A percentile compares a stretch with the other conserved stretches of the same genome.
Evolutionary conservation across 2,113 vertebrate genomes (phyloP).

Genomic region (Muntiacus reevesi): DNA sequence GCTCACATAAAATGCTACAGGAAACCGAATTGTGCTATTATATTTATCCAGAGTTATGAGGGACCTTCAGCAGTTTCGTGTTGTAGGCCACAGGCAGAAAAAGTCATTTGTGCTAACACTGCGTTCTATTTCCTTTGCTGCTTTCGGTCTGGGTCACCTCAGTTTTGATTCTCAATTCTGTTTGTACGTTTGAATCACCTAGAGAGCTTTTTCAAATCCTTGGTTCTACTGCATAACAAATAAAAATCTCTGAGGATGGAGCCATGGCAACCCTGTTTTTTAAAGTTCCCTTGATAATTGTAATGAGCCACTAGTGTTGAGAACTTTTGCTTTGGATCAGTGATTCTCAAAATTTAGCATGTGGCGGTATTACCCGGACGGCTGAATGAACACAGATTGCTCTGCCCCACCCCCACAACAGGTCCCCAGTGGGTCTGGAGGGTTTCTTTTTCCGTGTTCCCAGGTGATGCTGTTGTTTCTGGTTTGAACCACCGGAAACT

Average conservation of each 20-base stretch:
- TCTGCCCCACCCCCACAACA: not conserved
- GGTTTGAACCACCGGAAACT: not conserved
- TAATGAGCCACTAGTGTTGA: slow-evolving; percentile 48
- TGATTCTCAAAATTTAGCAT: slow-evolving; percentile 29
- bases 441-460: not conserved
- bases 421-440: not conserved
- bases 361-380: not conserved
- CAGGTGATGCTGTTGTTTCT: not conserved
- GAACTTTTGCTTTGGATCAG: slow-evolving; percentile 14
- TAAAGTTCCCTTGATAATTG: slow-evolving; percentile 43
- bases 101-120: not conserved
- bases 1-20: not conserved
- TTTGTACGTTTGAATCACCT: slow-evolving; percentile 46
- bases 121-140: slow-evolving; percentile 6
- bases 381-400: not conserved
- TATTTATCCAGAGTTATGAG: not conserved
- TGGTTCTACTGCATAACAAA: slow-evolving; percentile 28
- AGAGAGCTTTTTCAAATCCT: slow-evolving; percentile 59
- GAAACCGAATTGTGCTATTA: not conserved
- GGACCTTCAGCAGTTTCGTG: not conserved
- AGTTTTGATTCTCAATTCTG: slow-evolving; percentile 6
- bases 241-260: slow-evolving; percentile 56
- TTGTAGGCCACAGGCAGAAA: not conserved
- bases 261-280: slow-evolving; percentile 32
- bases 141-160: slow-evolving; percentile 8